A percentile compares a stretch with the other conserved stretches of the same genome.
phyloP scores from a whole-genome alignment of 2,888 invertebrate species.

The Amphimallon solstitiale region DNA sequence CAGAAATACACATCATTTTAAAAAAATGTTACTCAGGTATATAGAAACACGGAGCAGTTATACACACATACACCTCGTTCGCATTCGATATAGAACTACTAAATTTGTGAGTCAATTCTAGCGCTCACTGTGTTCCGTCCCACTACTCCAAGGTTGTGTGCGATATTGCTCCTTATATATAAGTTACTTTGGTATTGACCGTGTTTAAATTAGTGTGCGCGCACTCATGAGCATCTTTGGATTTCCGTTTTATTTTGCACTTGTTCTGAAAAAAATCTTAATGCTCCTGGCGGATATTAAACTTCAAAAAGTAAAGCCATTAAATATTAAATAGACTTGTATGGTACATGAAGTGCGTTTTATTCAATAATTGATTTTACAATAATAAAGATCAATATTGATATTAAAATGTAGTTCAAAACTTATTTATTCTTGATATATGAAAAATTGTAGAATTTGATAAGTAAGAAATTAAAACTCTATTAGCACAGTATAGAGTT shows the following conservation, averaged over 20 bases:
- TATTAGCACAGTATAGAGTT: too few relatives aligned
- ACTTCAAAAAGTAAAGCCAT: conserved; percentile 1
- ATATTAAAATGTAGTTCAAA: too few relatives aligned
- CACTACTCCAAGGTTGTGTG: background rate
- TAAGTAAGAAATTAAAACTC: too few relatives aligned
- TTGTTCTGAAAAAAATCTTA: background rate
- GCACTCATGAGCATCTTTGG: conserved; percentile 5
- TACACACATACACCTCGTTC: background rate
- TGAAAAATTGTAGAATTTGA: too few relatives aligned
- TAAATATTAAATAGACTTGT: background rate
- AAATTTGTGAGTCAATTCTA: conserved; percentile 22
- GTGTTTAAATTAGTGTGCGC: background rate
- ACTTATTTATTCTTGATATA: too few relatives aligned
- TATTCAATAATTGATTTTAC: too few relatives aligned
- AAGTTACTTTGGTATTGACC: background rate
- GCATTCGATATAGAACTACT: background rate
- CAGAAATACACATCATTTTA: conserved; percentile 6
- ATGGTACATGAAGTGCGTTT: background rate
- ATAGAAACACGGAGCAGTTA: background rate
- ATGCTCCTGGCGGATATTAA: background rate
- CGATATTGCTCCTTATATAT: conserved; percentile 15
- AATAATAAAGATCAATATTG: too few relatives aligned
- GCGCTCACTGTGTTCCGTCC: conserved; percentile 5
- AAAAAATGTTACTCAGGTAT: conserved; percentile 1
- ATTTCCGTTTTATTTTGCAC: conserved; percentile 13